phyloP scores from a whole-genome alignment of 2,888 invertebrate genomes.

The Spatulosminthurus flaviceps region DNA sequence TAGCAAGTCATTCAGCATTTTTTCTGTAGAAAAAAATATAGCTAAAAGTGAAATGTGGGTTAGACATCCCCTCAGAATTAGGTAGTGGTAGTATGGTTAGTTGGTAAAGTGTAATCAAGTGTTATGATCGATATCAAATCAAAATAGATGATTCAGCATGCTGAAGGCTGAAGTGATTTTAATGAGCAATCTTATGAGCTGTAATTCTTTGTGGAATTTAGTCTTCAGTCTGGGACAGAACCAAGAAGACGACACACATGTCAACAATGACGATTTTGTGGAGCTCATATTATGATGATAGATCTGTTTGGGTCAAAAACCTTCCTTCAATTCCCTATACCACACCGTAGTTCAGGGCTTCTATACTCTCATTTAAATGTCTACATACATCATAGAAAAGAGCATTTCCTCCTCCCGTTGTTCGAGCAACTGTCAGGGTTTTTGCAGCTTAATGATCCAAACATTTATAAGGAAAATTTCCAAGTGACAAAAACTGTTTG shows the following conservation, averaged over 20 bases:
- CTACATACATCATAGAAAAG: too few species aligned
- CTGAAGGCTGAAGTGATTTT: background rate
- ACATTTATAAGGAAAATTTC: too few species aligned
- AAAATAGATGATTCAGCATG: slow-evolving; percentile 38
- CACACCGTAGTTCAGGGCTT: background rate
- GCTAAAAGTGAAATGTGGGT: background rate
- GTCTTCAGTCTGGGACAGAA: slow-evolving; percentile 1
- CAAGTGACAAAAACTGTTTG: too few species aligned
- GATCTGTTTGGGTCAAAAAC: slow-evolving; percentile 9
- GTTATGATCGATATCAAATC: slow-evolving; percentile 20
- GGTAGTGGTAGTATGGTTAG: background rate
- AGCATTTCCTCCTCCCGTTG: too few species aligned
- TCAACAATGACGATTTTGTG: slow-evolving; percentile 38
- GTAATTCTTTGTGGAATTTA: background rate
- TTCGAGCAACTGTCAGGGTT: too few species aligned
- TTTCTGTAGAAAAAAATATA: background rate
- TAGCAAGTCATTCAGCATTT: slow-evolving; percentile 5
- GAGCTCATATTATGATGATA: background rate
- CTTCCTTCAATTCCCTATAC: background rate
- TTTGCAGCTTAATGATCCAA: too few species aligned
- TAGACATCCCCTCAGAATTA: background rate
- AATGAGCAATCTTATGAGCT: slow-evolving; percentile 14
- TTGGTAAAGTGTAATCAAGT: background rate
- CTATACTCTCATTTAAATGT: background rate
- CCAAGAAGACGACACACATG: slow-evolving; percentile 27